Evolutionary conservation across 2,113 vertebrate genomes (phyloP).

Genomic region (Catharus fuscescens): DNA sequence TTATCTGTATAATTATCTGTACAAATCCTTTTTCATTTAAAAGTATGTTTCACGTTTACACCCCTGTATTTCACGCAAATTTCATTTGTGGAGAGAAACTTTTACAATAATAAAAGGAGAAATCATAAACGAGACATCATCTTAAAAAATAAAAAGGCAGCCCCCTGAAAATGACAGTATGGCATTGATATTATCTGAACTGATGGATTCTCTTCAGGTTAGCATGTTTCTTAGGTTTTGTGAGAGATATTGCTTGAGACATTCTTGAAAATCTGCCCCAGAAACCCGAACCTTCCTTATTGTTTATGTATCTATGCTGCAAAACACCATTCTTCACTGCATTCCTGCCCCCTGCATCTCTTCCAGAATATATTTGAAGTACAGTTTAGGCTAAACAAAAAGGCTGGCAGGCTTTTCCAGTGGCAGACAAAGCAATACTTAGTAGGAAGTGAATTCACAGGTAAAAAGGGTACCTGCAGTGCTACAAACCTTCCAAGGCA

Average conservation of each 20-base stretch:
- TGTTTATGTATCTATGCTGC: background rate
- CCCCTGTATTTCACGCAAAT: background rate
- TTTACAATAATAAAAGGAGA: background rate
- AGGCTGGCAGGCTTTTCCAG: background rate
- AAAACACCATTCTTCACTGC: background rate
- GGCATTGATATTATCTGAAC: background rate
- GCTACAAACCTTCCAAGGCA: background rate
- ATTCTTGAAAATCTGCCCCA: background rate
- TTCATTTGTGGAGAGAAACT: background rate
- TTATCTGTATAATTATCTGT: background rate
- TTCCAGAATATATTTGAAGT: background rate
- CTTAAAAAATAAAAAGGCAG: background rate
- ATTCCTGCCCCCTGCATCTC: background rate
- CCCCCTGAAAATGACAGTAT: background rate
- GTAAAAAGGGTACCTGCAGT: background rate
- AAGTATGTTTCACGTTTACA: background rate
- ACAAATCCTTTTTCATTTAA: background rate
- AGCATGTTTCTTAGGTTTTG: background rate
- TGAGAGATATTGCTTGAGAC: background rate
- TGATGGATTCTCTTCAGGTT: background rate
- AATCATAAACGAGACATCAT: background rate
- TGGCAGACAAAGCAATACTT: background rate
- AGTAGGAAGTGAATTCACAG: background rate
- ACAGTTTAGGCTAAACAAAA: background rate
- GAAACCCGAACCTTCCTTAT: background rate